Conservation (phyloP, 2,113 vertebrate species). For the Tenrec ecaudatus region DNA sequence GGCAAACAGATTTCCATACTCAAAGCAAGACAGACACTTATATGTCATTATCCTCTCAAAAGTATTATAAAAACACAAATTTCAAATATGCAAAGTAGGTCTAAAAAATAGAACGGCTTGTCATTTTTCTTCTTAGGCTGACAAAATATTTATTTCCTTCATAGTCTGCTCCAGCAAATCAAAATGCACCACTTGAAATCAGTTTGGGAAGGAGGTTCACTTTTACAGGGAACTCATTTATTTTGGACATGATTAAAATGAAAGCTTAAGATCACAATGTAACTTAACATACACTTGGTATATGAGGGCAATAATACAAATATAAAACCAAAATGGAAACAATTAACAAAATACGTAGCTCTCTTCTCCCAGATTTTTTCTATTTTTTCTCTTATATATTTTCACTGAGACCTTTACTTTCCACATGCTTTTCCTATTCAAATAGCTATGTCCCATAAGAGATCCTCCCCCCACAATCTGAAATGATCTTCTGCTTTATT, state of each 20-base stretch:
- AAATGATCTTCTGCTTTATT: slow-evolving; percentile 22
- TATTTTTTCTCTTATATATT: slow-evolving; percentile 40
- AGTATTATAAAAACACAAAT: slow-evolving; percentile 16
- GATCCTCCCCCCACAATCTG: background rate
- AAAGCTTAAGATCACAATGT: slow-evolving; percentile 9
- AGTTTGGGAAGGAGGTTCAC: background rate
- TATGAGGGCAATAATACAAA: slow-evolving; percentile 33
- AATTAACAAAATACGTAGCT: slow-evolving; percentile 36
- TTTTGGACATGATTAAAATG: slow-evolving; percentile 36
- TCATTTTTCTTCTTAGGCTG: slow-evolving; percentile 2
- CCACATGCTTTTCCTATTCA: slow-evolving; percentile 9
- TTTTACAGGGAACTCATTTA: background rate
- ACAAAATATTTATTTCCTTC: slow-evolving; percentile 27
- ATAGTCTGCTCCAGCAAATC: background rate
- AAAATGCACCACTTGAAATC: slow-evolving; percentile 22
- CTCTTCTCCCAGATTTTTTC: slow-evolving; percentile 8
- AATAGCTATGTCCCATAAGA: slow-evolving; percentile 55
- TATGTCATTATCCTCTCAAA: background rate
- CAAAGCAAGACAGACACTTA: background rate
- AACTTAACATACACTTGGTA: slow-evolving; percentile 23
- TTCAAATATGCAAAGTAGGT: background rate
- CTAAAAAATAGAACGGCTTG: background rate
- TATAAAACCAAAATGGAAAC: slow-evolving; percentile 57
- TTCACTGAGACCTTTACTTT: slow-evolving; percentile 21
- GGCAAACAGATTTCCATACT: slow-evolving; percentile 26